Conservation (phyloP, 2,888 invertebrate species). For the Ganaspis brasiliensis region DNA sequence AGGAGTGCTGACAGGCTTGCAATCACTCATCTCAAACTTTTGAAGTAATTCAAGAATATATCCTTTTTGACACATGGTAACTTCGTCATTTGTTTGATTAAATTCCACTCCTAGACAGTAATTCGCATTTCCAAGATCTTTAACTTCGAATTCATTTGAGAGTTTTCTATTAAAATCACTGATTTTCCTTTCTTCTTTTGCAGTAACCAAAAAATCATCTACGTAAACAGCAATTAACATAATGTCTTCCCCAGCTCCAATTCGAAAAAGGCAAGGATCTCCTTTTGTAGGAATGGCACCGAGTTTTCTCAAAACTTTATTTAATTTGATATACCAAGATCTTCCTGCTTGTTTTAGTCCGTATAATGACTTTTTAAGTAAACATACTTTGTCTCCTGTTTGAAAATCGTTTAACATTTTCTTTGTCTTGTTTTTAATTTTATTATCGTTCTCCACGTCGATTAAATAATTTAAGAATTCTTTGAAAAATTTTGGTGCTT, state of each 20-base stretch:
- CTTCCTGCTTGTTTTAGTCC: slow-evolving; percentile 46
- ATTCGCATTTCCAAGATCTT: slow-evolving; percentile 40
- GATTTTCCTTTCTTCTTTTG: neutral
- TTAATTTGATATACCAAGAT: slow-evolving; percentile 29
- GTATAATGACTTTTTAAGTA: slow-evolving; percentile 42
- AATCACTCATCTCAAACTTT: slow-evolving; percentile 47
- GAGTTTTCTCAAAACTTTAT: slow-evolving; percentile 5
- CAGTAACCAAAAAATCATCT: neutral
- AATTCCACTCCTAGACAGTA: slow-evolving; percentile 47
- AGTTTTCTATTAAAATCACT: neutral
- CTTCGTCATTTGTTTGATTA: neutral
- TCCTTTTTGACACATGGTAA: slow-evolving; percentile 40
- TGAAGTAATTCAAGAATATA: slow-evolving; percentile 44
- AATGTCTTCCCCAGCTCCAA: neutral
- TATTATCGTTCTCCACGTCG: neutral
- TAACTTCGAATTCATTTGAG: no score
- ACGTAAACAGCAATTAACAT: slow-evolving; percentile 3
- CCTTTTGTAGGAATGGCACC: slow-evolving; percentile 15
- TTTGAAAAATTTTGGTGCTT: slow-evolving; percentile 34
- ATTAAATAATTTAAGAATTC: slow-evolving; percentile 29
- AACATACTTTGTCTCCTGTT: slow-evolving; percentile 42
- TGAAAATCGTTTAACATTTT: slow-evolving; percentile 36
- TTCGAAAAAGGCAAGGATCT: neutral
- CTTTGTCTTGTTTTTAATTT: slow-evolving; percentile 20
- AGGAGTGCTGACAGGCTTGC: slow-evolving; percentile 43